phyloP scores from a whole-genome alignment of 2,888 invertebrate species.

The Nymphalis polychloros region DNA sequence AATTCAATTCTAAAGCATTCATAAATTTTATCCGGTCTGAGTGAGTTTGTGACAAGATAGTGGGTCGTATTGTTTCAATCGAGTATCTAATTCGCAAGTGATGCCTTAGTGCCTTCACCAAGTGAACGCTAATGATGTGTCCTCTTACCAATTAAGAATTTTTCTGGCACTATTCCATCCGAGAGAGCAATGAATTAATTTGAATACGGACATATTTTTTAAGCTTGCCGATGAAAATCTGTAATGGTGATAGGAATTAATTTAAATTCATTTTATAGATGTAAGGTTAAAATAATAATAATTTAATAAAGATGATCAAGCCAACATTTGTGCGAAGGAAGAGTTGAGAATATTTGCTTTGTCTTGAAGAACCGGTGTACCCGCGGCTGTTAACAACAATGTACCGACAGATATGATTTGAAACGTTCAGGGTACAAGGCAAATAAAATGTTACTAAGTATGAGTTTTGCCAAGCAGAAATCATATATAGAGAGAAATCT shows the following conservation, averaged over 20 bases:
- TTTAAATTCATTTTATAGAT: slow-evolving; percentile 21
- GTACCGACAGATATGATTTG: slow-evolving; percentile 1
- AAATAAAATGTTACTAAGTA: slow-evolving; percentile 24
- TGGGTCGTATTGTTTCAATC: slow-evolving; percentile 59
- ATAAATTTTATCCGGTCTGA: slow-evolving; percentile 42
- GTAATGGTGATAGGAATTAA: not conserved
- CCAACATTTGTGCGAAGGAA: slow-evolving; percentile 18
- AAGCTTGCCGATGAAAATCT: slow-evolving; percentile 11
- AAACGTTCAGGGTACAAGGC: slow-evolving; percentile 29
- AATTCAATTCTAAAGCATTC: slow-evolving; percentile 35
- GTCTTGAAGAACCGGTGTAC: slow-evolving; percentile 10
- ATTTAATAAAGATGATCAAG: slow-evolving; percentile 15
- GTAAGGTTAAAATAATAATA: slow-evolving; percentile 18
- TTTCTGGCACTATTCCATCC: slow-evolving; percentile 39
- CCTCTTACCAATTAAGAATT: slow-evolving; percentile 30
- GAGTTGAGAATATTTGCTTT: slow-evolving; percentile 16
- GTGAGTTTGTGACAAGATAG: slow-evolving; percentile 44
- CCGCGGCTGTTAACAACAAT: slow-evolving; percentile 9
- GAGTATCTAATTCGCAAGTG: slow-evolving; percentile 56
- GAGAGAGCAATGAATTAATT: slow-evolving; percentile 31
- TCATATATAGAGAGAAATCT: slow-evolving; percentile 27
- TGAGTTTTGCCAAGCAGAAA: slow-evolving; percentile 31
- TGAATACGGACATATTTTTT: slow-evolving; percentile 11
- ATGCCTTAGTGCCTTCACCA: slow-evolving; percentile 66
- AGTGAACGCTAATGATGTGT: slow-evolving; percentile 50